Conservation (phyloP, 1,140 invertebrate species). For the Scylla paramamosain region DNA sequence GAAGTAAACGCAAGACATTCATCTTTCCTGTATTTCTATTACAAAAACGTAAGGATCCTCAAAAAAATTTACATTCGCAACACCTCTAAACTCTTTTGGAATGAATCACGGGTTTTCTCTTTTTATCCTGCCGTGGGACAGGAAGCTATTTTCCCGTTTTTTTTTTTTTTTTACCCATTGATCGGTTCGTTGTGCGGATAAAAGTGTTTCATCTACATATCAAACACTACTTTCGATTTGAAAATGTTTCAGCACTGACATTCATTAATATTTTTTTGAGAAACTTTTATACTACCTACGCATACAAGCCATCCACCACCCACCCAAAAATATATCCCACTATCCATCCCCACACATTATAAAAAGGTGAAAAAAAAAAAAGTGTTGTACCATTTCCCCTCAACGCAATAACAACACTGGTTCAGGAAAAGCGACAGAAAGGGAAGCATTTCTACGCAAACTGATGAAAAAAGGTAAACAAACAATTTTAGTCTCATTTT, state of each 20-base stretch:
- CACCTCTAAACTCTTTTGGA: too few species aligned
- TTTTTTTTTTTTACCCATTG: background rate
- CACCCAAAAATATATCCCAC: background rate
- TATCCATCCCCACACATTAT: background rate
- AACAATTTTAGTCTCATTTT: conserved; percentile 1
- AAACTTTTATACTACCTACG: background rate
- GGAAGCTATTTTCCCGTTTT: too few species aligned
- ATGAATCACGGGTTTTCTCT: too few species aligned
- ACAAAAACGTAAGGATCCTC: too few species aligned
- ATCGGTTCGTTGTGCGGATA: background rate
- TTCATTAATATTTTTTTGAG: background rate
- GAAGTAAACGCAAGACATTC: too few species aligned
- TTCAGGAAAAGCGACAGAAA: background rate
- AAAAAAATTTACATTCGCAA: too few species aligned
- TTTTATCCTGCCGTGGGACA: too few species aligned
- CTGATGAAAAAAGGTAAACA: background rate
- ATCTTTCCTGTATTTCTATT: too few species aligned
- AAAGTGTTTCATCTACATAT: background rate
- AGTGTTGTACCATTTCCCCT: background rate
- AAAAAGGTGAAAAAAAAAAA: background rate
- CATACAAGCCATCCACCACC: background rate
- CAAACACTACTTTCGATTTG: background rate
- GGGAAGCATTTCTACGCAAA: background rate
- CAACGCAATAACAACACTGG: background rate
- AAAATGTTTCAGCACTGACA: background rate